A percentile compares a stretch with the other conserved stretches of the same genome.
Evolutionary conservation across 2,888 invertebrate species (phyloP).

Genomic region (Aethes cnicana): DNA sequence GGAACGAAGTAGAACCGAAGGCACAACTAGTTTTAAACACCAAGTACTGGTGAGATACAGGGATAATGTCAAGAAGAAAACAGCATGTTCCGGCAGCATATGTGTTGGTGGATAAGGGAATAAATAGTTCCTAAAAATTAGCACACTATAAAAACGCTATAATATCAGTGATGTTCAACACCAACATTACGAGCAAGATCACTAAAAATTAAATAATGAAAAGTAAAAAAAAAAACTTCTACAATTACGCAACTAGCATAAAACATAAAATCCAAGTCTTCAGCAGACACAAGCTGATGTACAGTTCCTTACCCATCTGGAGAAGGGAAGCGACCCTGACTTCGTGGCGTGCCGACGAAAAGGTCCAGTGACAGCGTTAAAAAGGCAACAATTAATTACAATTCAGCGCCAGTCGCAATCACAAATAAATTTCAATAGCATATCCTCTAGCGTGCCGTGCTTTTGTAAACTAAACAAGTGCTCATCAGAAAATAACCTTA

Average conservation of each 20-base stretch:
- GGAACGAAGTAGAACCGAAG: too few relatives aligned
- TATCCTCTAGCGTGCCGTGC: neutral
- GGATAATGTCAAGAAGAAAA: too few relatives aligned
- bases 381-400: constrained; percentile 81
- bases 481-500: neutral
- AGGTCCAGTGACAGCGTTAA: constrained; percentile 80
- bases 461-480: too few relatives aligned
- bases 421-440: neutral
- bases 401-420: constrained; percentile 57
- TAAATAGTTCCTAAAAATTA: neutral
- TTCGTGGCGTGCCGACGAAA: constrained; percentile 74
- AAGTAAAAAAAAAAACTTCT: too few relatives aligned
- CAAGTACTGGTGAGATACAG: too few relatives aligned
- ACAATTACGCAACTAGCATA: too few relatives aligned
- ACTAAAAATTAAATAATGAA: too few relatives aligned
- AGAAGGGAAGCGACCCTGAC: constrained; percentile 89
- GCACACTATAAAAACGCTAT: neutral
- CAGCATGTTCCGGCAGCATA: too few relatives aligned
- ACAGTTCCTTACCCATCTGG: constrained; percentile 84
- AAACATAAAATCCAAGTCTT: neutral
- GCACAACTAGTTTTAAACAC: too few relatives aligned
- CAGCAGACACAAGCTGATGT: constrained; percentile 2
- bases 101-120: too few relatives aligned
- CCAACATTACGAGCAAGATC: too few relatives aligned
- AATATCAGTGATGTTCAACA: too few relatives aligned